A percentile compares a stretch with the other conserved stretches of the same genome.
phyloP scores from a whole-genome alignment of 37 sponge, comb jelly and placozoan species.

The Dysidea cf. avara region DNA sequence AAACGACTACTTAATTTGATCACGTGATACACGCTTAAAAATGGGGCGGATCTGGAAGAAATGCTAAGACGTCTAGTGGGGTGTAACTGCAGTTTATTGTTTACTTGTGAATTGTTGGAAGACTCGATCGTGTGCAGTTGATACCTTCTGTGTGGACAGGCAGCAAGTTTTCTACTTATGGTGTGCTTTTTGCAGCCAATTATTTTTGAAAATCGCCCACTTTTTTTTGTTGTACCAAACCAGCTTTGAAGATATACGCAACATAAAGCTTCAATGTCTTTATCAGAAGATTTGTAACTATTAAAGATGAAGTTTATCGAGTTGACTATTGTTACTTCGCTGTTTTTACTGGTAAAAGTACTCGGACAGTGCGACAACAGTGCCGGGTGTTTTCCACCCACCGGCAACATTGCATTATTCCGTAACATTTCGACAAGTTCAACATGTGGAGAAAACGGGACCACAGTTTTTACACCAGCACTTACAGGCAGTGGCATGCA shows the following conservation, averaged over 20 bases:
- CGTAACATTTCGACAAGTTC: conserved; percentile 22
- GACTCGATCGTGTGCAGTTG: background rate
- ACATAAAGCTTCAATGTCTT: too few species aligned
- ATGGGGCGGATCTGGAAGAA: too few species aligned
- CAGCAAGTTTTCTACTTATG: background rate
- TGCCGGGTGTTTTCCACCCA: conserved; percentile 49
- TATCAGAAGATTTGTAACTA: too few species aligned
- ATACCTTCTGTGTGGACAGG: background rate
- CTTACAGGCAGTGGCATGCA: too few species aligned
- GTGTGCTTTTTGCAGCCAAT: conserved; percentile 3
- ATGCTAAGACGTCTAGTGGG: too few species aligned
- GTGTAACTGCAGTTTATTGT: background rate
- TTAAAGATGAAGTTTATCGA: background rate
- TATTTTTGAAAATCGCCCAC: too few species aligned
- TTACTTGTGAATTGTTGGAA: background rate
- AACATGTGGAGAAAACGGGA: conserved; percentile 21
- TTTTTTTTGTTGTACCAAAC: too few species aligned
- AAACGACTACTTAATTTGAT: too few species aligned
- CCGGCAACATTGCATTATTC: conserved; percentile 47
- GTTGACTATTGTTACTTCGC: background rate
- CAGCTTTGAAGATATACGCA: too few species aligned
- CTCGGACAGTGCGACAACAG: conserved; percentile 11
- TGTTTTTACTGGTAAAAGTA: conserved; percentile 2
- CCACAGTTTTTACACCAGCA: too few species aligned
- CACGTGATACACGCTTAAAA: too few species aligned